A percentile compares a stretch with the other conserved stretches of the same genome.
Conservation (phyloP, 2,113 vertebrate genomes). For the Dendrocopos noguchii region DNA sequence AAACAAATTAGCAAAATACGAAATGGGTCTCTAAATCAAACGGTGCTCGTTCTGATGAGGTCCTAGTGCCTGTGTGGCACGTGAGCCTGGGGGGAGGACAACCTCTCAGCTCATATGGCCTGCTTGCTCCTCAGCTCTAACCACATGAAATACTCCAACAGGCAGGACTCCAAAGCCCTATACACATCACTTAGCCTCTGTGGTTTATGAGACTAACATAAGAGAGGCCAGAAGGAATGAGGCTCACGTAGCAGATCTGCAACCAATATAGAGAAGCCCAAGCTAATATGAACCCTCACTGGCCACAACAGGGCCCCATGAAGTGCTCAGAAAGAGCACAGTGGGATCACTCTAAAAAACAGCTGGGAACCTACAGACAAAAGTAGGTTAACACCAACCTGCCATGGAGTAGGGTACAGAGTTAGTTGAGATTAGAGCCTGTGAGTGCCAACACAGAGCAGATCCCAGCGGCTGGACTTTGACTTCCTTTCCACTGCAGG, state of each 20-base stretch:
- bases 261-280: neutral
- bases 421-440: neutral
- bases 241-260: neutral
- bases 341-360: neutral
- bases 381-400: neutral
- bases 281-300: neutral
- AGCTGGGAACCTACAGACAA: neutral
- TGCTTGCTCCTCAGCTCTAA: neutral
- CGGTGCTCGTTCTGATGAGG: neutral
- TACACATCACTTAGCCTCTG: neutral
- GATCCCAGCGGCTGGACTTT: neutral
- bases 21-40: slow-evolving; percentile 19
- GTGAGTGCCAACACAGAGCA: neutral
- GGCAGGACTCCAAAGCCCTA: neutral
- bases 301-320: neutral
- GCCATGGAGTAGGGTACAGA: neutral
- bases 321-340: neutral
- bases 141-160: neutral
- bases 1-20: slow-evolving; percentile 15
- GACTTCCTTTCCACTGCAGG: neutral
- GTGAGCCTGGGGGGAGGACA: neutral
- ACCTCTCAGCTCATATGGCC: neutral
- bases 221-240: neutral
- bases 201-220: neutral
- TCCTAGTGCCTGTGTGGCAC: neutral